A percentile compares a stretch with the other conserved stretches of the same genome.
These are phyloP conservation scores for Rhagoletis zephyria DNA, from an alignment of 1,140 invertebrate species.

Conservation along the genomic window DNA sequence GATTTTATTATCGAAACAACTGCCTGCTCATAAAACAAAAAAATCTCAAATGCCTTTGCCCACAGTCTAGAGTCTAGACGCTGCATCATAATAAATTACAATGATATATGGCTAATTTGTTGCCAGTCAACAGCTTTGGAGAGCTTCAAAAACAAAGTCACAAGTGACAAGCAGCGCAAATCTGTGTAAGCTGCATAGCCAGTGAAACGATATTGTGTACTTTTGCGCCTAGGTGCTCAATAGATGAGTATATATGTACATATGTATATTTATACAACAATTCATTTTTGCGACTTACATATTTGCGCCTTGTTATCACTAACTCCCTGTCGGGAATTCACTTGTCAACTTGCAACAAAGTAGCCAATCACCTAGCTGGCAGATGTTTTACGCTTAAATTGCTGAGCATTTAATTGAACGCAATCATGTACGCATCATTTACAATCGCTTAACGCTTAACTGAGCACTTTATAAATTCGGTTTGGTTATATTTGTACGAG, in stretches of 20 bases:
- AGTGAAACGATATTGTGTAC: too few species aligned
- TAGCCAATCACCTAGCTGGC: conserved; percentile 38
- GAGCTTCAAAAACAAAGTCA: not conserved
- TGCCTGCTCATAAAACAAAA: not conserved
- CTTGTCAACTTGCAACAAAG: conserved; percentile 32
- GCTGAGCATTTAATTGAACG: conserved; percentile 27
- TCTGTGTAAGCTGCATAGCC: not conserved
- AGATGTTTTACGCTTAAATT: conserved; percentile 39
- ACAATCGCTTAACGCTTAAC: not conserved
- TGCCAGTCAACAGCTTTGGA: not conserved
- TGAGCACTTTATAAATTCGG: not conserved
- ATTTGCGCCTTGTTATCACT: conserved; percentile 6
- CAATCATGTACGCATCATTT: conserved; percentile 44
- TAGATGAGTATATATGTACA: not conserved
- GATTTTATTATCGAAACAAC: not conserved
- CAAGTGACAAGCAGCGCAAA: not conserved
- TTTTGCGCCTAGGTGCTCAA: too few species aligned
- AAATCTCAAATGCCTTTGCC: not conserved
- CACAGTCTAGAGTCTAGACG: not conserved
- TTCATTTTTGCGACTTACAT: conserved; percentile 8
- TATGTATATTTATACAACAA: not conserved
- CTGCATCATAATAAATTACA: conserved; percentile 16
- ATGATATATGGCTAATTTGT: conserved; percentile 23
- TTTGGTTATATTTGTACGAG: too few species aligned
- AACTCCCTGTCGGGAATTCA: not conserved